phyloP scores from a whole-genome alignment of 2,797 vertebrate species.

The Microctenopoma lineatum region DNA sequence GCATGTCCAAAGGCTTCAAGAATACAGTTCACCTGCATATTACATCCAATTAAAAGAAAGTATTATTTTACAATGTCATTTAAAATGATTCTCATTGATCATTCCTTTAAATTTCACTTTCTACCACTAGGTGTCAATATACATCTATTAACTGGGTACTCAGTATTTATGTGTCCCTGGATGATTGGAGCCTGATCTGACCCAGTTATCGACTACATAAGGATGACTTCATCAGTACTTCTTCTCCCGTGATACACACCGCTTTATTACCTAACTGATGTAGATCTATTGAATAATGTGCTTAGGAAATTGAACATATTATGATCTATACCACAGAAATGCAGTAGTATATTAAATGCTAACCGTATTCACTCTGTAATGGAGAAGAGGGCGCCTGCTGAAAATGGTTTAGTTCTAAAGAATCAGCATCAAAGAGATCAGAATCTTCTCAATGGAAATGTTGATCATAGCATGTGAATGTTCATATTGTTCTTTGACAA shows the following conservation, averaged over 20 bases:
- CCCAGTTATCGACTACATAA: constrained; percentile 72
- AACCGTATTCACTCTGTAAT: too few species aligned
- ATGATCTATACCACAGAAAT: not conserved
- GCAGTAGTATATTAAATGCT: too few species aligned
- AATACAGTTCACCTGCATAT: constrained; percentile 86
- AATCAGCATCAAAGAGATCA: not conserved
- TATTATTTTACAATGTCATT: not conserved
- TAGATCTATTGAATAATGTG: not conserved
- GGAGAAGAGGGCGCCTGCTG: not conserved
- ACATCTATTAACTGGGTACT: constrained; percentile 12
- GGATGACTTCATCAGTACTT: constrained; percentile 72
- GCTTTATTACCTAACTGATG: constrained; percentile 33
- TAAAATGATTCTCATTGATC: not conserved
- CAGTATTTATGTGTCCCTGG: constrained; percentile 21
- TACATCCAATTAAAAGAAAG: constrained; percentile 11
- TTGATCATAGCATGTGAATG: constrained; percentile 18
- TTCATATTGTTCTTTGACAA: constrained; percentile 16
- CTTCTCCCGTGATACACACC: constrained; percentile 14
- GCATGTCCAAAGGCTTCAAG: constrained; percentile 95
- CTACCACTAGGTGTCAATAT: constrained; percentile 74
- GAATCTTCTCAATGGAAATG: not conserved
- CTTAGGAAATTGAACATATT: not conserved
- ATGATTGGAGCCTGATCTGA: constrained; percentile 64
- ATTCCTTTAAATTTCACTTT: constrained; percentile 12
- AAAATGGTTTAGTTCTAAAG: too few species aligned